Evolutionary conservation across 1,140 invertebrate genomes (phyloP).

Genomic region (Helicoverpa zea): DNA sequence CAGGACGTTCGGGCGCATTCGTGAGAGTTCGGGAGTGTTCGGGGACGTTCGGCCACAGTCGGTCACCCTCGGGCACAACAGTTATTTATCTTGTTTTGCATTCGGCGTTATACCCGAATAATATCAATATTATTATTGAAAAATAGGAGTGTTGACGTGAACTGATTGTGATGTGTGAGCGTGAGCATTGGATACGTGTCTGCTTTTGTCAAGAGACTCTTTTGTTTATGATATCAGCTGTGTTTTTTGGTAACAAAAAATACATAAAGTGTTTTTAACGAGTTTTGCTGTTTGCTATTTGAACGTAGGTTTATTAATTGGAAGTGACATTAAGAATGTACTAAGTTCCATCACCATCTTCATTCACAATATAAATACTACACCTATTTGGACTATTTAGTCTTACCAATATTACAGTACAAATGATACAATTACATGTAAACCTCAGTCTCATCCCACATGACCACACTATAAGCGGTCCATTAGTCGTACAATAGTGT

Average conservation of each 20-base stretch:
- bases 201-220: background rate
- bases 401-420: no score
- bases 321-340: no score
- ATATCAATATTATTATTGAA: constrained; percentile 31
- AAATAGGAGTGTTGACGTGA: constrained; percentile 22
- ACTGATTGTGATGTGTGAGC: background rate
- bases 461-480: background rate
- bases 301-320: no score
- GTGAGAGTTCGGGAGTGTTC: no score
- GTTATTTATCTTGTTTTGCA: constrained; percentile 29
- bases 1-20: background rate
- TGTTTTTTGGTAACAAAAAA: no score
- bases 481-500: background rate
- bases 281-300: no score
- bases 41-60: background rate
- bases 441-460: background rate
- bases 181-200: constrained; percentile 8
- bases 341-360: no score
- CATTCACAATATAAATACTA: no score
- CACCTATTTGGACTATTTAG: no score
- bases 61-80: constrained; percentile 7
- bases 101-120: constrained; percentile 20
- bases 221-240: background rate
- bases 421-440: no score
- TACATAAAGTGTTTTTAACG: no score